phyloP scores from a whole-genome alignment of 1,140 invertebrate genomes.

The Ctenoplectra terminalis region DNA sequence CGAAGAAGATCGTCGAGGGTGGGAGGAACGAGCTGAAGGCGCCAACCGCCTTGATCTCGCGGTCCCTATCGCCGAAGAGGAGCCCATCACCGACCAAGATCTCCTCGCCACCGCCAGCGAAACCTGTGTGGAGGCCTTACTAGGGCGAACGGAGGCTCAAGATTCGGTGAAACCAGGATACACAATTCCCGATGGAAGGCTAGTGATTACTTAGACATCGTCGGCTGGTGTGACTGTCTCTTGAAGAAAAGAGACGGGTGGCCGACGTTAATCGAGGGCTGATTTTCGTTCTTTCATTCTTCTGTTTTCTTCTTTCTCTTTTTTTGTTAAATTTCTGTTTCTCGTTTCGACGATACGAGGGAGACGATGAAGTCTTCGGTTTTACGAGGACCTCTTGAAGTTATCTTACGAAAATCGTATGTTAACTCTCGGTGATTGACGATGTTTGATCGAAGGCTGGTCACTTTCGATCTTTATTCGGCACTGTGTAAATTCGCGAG shows the following conservation, averaged over 20 bases:
- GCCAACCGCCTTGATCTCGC: conserved; percentile 81
- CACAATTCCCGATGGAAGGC: conserved; percentile 70
- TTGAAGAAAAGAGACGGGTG: background rate
- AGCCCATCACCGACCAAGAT: conserved; percentile 85
- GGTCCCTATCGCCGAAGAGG: conserved; percentile 79
- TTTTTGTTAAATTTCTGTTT: background rate
- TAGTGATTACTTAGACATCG: conserved; percentile 70
- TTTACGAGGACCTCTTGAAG: conserved; percentile 63
- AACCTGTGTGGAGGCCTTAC: conserved; percentile 91
- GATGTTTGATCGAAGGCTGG: background rate
- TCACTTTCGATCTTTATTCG: background rate
- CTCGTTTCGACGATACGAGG: too few relatives aligned
- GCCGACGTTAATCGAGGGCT: background rate
- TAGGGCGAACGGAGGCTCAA: conserved; percentile 74
- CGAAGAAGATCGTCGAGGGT: conserved; percentile 65
- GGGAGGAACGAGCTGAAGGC: conserved; percentile 85
- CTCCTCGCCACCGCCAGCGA: conserved; percentile 83
- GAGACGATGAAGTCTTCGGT: conserved; percentile 54
- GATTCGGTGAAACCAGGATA: background rate
- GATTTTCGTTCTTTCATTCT: too few relatives aligned
- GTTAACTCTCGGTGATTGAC: background rate
- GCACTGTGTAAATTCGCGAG: conserved; percentile 21
- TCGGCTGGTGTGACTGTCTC: background rate
- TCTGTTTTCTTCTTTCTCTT: background rate
- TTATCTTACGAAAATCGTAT: background rate